Evolutionary conservation across 2,113 vertebrate species (phyloP).

Genomic region (Gymnobelideus leadbeateri): DNA sequence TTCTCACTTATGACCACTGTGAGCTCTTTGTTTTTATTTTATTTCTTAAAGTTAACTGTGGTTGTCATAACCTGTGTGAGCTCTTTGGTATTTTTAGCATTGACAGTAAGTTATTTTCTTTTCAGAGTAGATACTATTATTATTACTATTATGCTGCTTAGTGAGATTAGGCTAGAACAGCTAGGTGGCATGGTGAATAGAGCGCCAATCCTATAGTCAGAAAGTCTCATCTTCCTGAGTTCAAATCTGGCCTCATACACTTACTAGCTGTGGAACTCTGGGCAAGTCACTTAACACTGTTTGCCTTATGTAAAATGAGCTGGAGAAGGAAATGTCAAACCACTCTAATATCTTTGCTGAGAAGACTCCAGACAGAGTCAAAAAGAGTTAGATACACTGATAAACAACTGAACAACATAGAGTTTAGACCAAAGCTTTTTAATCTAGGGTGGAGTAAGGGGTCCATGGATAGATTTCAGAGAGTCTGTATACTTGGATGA

Average conservation of each 20-base stretch:
- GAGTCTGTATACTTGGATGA: too few species aligned
- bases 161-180: not conserved
- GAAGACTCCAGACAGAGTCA: too few species aligned
- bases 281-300: too few species aligned
- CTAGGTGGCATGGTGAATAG: not conserved
- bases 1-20: not conserved
- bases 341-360: too few species aligned
- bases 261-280: too few species aligned
- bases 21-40: not conserved
- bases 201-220: not conserved
- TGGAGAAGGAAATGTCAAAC: too few species aligned
- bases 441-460: too few species aligned
- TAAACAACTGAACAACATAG: not conserved
- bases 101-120: not conserved
- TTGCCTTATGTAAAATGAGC: too few species aligned
- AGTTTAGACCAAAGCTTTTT: not conserved
- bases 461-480: too few species aligned
- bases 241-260: not conserved
- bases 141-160: not conserved
- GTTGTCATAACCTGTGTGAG: not conserved
- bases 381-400: too few species aligned
- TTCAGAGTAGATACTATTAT: too few species aligned
- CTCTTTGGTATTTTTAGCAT: not conserved
- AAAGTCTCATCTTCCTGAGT: not conserved
- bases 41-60: not conserved